Conservation (phyloP, 2,797 vertebrate species). For the Sitta carolinensis region DNA sequence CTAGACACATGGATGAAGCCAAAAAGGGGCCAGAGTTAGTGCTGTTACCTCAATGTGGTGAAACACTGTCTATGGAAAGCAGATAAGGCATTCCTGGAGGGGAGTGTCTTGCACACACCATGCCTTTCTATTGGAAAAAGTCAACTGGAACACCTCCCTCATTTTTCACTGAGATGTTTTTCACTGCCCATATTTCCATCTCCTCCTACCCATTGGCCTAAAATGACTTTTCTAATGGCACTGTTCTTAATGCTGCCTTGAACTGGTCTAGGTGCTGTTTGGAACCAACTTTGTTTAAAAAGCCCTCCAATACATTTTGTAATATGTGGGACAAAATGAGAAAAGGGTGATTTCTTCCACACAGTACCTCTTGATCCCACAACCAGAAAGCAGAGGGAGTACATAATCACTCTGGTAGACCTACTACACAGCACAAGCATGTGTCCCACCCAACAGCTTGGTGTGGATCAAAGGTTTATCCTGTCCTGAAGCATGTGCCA, state of each 20-base stretch:
- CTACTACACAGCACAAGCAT: neutral
- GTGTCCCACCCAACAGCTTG: fast-evolving
- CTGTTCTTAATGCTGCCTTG: neutral
- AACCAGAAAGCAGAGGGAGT: neutral
- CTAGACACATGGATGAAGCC: constrained; percentile 67
- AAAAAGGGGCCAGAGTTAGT: neutral
- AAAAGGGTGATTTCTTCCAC: neutral
- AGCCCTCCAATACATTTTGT: neutral
- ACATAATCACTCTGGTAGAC: neutral
- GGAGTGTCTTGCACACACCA: fast-evolving
- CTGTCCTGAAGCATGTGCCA: neutral
- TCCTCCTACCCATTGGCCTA: neutral
- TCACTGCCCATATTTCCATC: neutral
- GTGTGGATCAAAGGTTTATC: neutral
- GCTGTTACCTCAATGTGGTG: neutral
- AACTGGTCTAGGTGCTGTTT: neutral
- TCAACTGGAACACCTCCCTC: neutral
- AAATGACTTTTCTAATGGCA: neutral
- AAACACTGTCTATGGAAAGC: neutral
- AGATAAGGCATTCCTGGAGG: neutral
- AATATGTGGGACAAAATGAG: fast-evolving
- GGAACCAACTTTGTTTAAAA: neutral
- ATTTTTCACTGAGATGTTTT: neutral
- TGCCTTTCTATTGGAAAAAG: neutral
- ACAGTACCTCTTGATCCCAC: neutral